A percentile compares a stretch with the other conserved stretches of the same genome.
These are phyloP conservation scores for Phengaris alcon DNA, from an alignment of 2,888 invertebrate species.

Conservation along the genomic window DNA sequence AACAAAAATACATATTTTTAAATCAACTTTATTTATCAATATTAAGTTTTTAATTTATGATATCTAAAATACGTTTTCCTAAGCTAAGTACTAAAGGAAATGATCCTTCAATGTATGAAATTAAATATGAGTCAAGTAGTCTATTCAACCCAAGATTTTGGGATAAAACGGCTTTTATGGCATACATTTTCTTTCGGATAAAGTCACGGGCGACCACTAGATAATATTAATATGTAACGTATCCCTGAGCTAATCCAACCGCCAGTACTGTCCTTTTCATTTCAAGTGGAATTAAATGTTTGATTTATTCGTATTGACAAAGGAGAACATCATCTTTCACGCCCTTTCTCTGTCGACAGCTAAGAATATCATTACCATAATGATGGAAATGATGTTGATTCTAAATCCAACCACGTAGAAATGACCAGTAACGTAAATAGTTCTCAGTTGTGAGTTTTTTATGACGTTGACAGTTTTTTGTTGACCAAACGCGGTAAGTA, in stretches of 20 bases:
- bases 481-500: not conserved
- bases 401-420: constrained; percentile 24
- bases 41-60: too few relatives aligned
- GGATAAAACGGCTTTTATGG: not conserved
- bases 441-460: not conserved
- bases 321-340: constrained; percentile 53
- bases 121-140: too few relatives aligned
- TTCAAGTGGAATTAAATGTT: constrained; percentile 52
- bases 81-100: too few relatives aligned
- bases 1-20: too few relatives aligned
- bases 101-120: too few relatives aligned
- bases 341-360: constrained; percentile 49
- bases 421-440: constrained; percentile 20
- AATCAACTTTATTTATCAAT: too few relatives aligned
- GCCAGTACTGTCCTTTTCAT: constrained; percentile 53
- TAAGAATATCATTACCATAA: constrained; percentile 57
- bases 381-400: constrained; percentile 45
- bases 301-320: constrained; percentile 57
- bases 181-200: not conserved
- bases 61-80: too few relatives aligned
- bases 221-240: constrained; percentile 57
- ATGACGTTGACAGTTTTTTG: constrained; percentile 15
- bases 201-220: constrained; percentile 32
- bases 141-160: not conserved
- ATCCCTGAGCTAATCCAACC: constrained; percentile 66